Base-by-base conservation (phyloP, 1,140 invertebrate species). In the Leptestheria dahalacensis region DNA sequence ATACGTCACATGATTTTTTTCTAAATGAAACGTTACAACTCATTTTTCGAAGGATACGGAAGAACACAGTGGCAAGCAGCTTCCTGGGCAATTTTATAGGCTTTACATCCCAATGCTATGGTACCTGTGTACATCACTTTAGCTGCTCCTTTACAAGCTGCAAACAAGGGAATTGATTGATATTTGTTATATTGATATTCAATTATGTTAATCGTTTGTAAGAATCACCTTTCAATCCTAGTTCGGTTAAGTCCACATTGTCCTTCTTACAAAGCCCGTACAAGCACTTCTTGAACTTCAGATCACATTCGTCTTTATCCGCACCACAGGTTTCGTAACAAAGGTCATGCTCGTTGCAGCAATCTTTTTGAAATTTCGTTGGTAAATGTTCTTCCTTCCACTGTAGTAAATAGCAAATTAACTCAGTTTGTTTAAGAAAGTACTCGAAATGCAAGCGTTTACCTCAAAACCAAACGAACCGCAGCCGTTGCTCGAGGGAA, bases 251-350 rank as follows among this genome's bases (percentile, higher is more conserved):
- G 1, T 64, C 52, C n/a, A 62, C 51, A 52, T 68, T 65, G 6
- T 64, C 50, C 4, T 74, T 76, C 50, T 88, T 82, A 73, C 89
- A 93, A 61, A 86, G 82, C 68, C 77, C 82, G 64, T 90, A 89
- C 0, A 94, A 72, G 67, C 90, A 94, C 64, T 81, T 76, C 67
- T 89, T 88, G 67, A 93, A 93, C 28, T 84, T 80, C 49, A 88
- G 69, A 72, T 94, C 90, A 73, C 90, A 94, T 1, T 82, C 73
- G 68, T 91, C 87, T 71, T 90, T 91, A 51, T 86, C 82, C 28
- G 73, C 79, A 64, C 86, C 88, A 68, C 90, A 94, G 2, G 85
- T 90, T 62, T 90, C 88, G 66, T 94, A 94, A 69, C 90, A 94
- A 61, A 86, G 79, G 65, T 94, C 90, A 70, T 94, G 90, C 1